A percentile compares a stretch with the other conserved stretches of the same genome.
These are phyloP conservation scores for Rotaria sp. DNA, from an alignment of 2,888 invertebrate species.

Conservation along the genomic window DNA sequence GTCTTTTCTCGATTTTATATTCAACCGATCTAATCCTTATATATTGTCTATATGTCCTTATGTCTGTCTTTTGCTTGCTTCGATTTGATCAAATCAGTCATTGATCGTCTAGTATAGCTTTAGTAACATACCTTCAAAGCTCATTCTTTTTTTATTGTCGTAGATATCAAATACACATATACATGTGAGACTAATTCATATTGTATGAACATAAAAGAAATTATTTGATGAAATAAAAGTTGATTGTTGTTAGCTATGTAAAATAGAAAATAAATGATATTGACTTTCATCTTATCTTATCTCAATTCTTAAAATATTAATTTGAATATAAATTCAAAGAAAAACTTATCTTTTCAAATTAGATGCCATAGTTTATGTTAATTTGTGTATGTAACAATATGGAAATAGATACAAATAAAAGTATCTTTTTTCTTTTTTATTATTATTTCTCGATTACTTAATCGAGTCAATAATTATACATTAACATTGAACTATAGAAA, in stretches of 20 bases:
- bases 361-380: background rate
- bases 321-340: background rate
- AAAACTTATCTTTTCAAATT: background rate
- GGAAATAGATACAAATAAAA: background rate
- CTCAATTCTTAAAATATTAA: background rate
- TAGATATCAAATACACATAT: background rate
- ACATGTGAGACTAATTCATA: background rate
- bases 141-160: background rate
- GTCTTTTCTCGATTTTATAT: background rate
- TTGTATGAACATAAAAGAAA: background rate
- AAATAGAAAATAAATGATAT: background rate
- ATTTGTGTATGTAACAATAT: too few species aligned
- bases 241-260: background rate
- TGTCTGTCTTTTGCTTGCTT: background rate
- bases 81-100: background rate
- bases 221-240: background rate
- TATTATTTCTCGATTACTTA: too few species aligned
- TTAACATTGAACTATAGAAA: background rate
- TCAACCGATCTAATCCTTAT: background rate
- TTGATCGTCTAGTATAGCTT: background rate
- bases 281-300: background rate
- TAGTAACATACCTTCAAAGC: background rate
- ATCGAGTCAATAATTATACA: background rate
- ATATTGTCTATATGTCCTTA: background rate
- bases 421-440: background rate